Conservation (phyloP, 1,140 invertebrate species). For the Proales similis region DNA sequence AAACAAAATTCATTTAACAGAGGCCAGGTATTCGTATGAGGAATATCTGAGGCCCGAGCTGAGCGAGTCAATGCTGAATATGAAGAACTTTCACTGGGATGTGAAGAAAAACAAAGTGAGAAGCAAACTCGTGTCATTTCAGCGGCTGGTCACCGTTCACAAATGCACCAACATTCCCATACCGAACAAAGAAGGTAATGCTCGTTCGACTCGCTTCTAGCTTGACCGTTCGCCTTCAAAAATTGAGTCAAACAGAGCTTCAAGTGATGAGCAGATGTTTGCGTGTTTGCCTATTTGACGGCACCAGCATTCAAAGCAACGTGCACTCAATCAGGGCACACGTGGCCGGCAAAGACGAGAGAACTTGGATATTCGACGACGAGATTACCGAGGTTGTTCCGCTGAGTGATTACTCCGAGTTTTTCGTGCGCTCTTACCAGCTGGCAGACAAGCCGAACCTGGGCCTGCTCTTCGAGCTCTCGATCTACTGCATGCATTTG, state of each 20-base stretch:
- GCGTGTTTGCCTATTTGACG: conserved; percentile 21
- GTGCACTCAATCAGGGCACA: conserved; percentile 26
- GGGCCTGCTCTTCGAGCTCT: conserved; percentile 16
- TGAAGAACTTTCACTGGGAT: conserved; percentile 34
- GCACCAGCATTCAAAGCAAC: conserved; percentile 4
- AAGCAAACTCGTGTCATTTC: conserved; percentile 4
- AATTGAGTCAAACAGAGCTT: conserved; percentile 1
- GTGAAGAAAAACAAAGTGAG: conserved; percentile 31
- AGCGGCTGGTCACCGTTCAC: neutral
- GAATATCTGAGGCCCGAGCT: neutral
- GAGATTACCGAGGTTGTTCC: neutral
- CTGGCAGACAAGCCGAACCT: conserved; percentile 20
- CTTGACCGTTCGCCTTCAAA: neutral
- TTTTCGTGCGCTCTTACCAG: conserved; percentile 5
- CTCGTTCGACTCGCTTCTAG: no score
- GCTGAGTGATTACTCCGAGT: conserved; percentile 31
- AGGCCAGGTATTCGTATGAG: conserved; percentile 13
- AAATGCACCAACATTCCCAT: conserved; percentile 30
- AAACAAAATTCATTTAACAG: neutral
- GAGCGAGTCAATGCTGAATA: conserved; percentile 9
- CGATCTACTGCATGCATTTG: conserved; percentile 20
- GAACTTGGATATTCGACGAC: conserved; percentile 31
- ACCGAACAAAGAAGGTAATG: conserved; percentile 11
- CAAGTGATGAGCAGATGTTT: conserved; percentile 10
- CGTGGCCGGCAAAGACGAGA: conserved; percentile 15